Base-by-base conservation (phyloP, 35 echinoderm and acorn worm species). In the Apostichopus californicus region DNA sequence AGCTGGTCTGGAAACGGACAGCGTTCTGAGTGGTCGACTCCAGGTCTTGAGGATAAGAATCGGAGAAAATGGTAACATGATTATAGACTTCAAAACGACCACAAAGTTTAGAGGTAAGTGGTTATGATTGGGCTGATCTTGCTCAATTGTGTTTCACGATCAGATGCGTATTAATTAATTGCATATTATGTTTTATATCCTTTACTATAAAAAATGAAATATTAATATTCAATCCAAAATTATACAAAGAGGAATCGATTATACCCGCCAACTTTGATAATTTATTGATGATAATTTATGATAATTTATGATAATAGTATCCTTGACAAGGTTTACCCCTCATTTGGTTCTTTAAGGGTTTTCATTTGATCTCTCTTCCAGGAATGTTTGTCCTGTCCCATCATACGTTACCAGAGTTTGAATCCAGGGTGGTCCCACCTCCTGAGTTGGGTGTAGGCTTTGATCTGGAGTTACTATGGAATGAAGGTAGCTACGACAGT, bases 41-140 rank as follows among this genome's bases (percentile, higher is more conserved):
- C 95, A 99, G 86, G 95, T 99, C n/a, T 72, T 99, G 1, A 68
- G 95, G 18, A 95, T 99, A 68, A 65, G 93, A 8, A 99, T 99
- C 8, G 95, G 93, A 15, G 97, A 99, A 5, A 55, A 93, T 58
- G 97, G 97, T 5, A 99, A 94, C 81, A 92, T 99, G 46, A 92
- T 99, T 52, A 99, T 99, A 54, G 97, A 99, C 79, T 96, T 99
- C 90, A 99, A 99, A 73, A 99, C 97, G 12, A 93, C 93, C 18
- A 93, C 97, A 17, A 99, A 99, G 83, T 99, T 95, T 60, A 94
- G 97, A 96, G 97, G 97, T 96, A 80, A 95, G 92, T 3, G 34
- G 34, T 46, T 46, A 46, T 46, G 34, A 46, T 46, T 46, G 3
- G 34, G 34, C 34, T 46, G 3, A 46, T 46, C 1, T 3, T 46